A percentile compares a stretch with the other conserved stretches of the same genome.
phyloP scores from a whole-genome alignment of 2,888 invertebrate species.

The Cacoxenus indagator region DNA sequence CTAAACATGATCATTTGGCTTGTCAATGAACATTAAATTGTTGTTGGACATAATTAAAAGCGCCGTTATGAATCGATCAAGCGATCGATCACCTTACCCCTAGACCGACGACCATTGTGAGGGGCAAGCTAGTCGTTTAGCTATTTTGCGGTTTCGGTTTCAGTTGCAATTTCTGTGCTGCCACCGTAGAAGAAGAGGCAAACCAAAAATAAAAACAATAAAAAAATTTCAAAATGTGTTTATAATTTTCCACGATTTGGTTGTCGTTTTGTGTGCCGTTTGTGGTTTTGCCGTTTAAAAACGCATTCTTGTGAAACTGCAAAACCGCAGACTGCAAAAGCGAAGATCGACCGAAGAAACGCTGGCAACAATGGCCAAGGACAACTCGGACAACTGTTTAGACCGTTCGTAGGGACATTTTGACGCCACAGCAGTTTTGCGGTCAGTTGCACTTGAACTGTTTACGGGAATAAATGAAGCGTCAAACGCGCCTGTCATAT shows the following conservation, averaged over 20 bases:
- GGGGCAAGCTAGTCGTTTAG: too few relatives aligned
- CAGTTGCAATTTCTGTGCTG: too few relatives aligned
- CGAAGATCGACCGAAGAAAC: slow-evolving; percentile 29
- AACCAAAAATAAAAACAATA: neutral
- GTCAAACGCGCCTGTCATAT: slow-evolving; percentile 29
- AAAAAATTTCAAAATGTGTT: slow-evolving; percentile 22
- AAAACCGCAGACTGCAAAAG: too few relatives aligned
- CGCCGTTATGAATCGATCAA: slow-evolving; percentile 46
- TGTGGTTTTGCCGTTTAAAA: slow-evolving; percentile 53
- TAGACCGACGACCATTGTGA: too few relatives aligned
- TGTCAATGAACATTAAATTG: slow-evolving; percentile 12
- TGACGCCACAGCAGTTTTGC: slow-evolving; percentile 22
- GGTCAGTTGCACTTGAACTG: slow-evolving; percentile 33
- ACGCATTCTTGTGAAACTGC: slow-evolving; percentile 43
- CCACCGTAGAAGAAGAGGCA: too few relatives aligned
- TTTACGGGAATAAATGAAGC: too few relatives aligned
- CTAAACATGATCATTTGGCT: slow-evolving; percentile 3
- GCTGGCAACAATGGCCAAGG: slow-evolving; percentile 24
- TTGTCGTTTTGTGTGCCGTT: slow-evolving; percentile 17
- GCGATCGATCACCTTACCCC: too few relatives aligned
- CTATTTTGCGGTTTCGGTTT: too few relatives aligned
- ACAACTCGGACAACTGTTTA: slow-evolving; percentile 32
- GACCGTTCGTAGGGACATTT: neutral
- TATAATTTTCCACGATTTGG: slow-evolving; percentile 35
- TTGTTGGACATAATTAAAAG: slow-evolving; percentile 48